Percentiles rank a stretch among this genome's conserved stretches.
These are phyloP conservation scores for Psittacula echo DNA, from an alignment of 2,797 vertebrate species.

Conservation along the genomic window DNA sequence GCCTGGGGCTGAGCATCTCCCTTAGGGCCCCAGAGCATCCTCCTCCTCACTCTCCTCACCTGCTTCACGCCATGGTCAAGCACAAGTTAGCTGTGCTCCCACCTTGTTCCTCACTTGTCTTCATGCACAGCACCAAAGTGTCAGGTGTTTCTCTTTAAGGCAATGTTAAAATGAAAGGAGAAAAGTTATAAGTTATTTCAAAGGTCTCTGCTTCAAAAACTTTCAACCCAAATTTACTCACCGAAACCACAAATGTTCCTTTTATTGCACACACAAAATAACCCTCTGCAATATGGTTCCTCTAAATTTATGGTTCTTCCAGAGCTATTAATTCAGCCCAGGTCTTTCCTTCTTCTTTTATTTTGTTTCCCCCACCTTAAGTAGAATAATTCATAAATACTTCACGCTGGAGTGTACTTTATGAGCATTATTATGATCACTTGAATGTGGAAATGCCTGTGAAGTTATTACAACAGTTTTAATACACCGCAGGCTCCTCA, in stretches of 20 bases:
- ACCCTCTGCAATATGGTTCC: conserved; percentile 34
- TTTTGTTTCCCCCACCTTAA: neutral
- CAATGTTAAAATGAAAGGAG: conserved; percentile 7
- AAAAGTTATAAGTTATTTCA: neutral
- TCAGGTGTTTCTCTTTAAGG: neutral
- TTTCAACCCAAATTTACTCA: neutral
- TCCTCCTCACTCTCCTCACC: neutral
- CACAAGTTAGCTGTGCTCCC: neutral
- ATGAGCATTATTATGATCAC: neutral
- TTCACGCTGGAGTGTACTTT: neutral
- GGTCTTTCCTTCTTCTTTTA: neutral
- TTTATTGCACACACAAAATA: conserved; percentile 33
- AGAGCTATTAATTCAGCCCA: conserved; percentile 43
- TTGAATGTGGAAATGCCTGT: conserved; percentile 20
- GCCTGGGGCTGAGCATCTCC: neutral
- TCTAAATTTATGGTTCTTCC: conserved; percentile 35
- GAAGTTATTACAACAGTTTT: conserved; percentile 24
- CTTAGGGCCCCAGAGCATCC: fast-evolving
- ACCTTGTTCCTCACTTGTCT: neutral
- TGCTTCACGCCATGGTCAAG: neutral
- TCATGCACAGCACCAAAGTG: fast-evolving
- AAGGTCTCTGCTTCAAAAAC: conserved; percentile 33
- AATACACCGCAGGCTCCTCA: conserved; percentile 4
- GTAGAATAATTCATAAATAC: conserved; percentile 28
- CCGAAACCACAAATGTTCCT: neutral